These are phyloP conservation scores for Phataginus tricuspis DNA, from an alignment of 2,797 vertebrate species.

Conservation along the genomic window DNA sequence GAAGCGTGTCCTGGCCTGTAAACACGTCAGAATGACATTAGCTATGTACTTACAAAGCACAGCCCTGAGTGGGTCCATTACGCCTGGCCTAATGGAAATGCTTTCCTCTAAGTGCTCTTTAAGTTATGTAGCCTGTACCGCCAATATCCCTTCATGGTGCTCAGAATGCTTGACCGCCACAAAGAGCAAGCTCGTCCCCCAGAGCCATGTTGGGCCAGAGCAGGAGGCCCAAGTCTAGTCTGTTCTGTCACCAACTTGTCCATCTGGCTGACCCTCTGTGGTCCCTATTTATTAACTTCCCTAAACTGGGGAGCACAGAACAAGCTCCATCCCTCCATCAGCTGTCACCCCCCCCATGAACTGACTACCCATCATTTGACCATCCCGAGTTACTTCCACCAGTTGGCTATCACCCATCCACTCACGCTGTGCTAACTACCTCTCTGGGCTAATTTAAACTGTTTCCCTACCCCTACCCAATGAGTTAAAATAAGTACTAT, in stretches of 20 bases:
- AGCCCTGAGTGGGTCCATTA: slow-evolving; percentile 64
- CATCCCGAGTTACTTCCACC: background rate
- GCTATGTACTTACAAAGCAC: slow-evolving; percentile 57
- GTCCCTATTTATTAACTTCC: background rate
- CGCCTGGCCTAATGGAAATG: slow-evolving; percentile 62
- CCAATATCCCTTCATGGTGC: slow-evolving; percentile 70
- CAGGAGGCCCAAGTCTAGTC: background rate
- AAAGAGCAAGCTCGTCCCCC: slow-evolving; percentile 52
- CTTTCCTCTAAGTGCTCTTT: slow-evolving; percentile 74
- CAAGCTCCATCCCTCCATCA: background rate
- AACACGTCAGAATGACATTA: slow-evolving; percentile 66
- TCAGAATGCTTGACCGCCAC: background rate
- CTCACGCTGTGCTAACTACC: background rate
- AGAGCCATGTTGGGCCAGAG: background rate
- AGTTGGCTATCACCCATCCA: background rate
- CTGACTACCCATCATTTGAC: background rate
- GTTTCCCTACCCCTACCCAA: background rate
- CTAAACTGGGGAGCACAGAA: background rate
- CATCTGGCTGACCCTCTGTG: background rate
- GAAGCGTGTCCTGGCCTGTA: background rate
- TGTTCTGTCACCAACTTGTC: background rate
- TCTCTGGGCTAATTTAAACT: background rate
- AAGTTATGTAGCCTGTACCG: slow-evolving; percentile 52
- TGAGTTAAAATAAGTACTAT: background rate
- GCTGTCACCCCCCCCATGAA: background rate